Percentiles rank a stretch among this genome's conserved stretches.
Evolutionary conservation across 2,113 vertebrate species (phyloP).

Genomic region (Dolichotis patagonum): DNA sequence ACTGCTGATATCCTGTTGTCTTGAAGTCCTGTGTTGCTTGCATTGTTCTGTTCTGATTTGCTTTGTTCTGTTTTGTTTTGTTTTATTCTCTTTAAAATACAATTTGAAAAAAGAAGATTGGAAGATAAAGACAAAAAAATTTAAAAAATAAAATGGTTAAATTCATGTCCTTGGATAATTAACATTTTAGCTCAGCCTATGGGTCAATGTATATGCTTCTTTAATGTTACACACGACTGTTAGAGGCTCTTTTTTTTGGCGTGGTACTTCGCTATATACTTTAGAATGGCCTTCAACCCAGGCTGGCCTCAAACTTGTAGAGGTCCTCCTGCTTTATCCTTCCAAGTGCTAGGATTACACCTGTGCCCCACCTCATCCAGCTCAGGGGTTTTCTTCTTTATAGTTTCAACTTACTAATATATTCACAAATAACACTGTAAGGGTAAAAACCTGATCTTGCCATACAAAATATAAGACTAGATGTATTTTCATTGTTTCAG

Average conservation of each 20-base stretch:
- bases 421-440: slow-evolving; percentile 36
- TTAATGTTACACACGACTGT: slow-evolving; percentile 5
- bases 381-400: slow-evolving; percentile 27
- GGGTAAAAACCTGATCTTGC: neutral
- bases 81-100: too few relatives aligned
- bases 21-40: too few relatives aligned
- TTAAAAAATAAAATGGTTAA: neutral
- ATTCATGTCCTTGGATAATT: slow-evolving; percentile 8
- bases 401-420: neutral
- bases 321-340: neutral
- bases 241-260: neutral
- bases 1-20: too few relatives aligned
- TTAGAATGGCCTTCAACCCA: neutral
- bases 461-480: neutral
- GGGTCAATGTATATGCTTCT: neutral
- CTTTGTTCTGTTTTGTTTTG: too few relatives aligned
- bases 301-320: neutral
- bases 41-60: too few relatives aligned
- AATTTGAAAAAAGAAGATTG: too few relatives aligned
- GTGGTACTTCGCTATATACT: neutral
- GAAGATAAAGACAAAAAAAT: too few relatives aligned
- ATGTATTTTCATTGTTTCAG: neutral
- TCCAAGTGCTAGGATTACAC: neutral
- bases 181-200: slow-evolving; percentile 59
- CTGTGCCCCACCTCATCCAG: neutral